Conservation (phyloP, 2,888 invertebrate genomes). For the Netelia inedita region DNA sequence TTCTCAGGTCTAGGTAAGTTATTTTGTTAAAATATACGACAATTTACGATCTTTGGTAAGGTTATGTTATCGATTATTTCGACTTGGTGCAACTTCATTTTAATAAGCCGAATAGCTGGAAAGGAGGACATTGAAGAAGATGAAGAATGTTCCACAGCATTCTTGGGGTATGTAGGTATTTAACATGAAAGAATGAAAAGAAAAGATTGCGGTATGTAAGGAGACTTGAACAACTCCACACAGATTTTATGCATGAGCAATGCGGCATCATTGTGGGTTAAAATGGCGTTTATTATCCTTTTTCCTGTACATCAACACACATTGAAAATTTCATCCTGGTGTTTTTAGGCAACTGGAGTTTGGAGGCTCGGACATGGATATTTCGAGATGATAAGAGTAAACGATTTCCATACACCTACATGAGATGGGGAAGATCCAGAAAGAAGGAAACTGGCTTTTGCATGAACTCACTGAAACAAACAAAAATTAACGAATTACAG, state of each 20-base stretch:
- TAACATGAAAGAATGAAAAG: slow-evolving; percentile 89
- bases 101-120: slow-evolving; percentile 85
- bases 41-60: slow-evolving; percentile 22
- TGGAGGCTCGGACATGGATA: slow-evolving; percentile 93
- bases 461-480: background rate
- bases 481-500: background rate
- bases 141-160: slow-evolving; percentile 91
- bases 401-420: background rate
- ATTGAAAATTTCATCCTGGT: background rate
- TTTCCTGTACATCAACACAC: background rate
- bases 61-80: slow-evolving; percentile 36
- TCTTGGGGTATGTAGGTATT: slow-evolving; percentile 90
- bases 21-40: slow-evolving; percentile 45
- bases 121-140: slow-evolving; percentile 89
- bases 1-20: slow-evolving; percentile 61
- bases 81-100: slow-evolving; percentile 13
- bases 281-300: slow-evolving; percentile 31
- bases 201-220: slow-evolving; percentile 94
- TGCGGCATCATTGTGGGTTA: slow-evolving; percentile 95
- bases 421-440: slow-evolving; percentile 1
- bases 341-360: slow-evolving; percentile 91
- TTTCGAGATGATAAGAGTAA: slow-evolving; percentile 92
- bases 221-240: slow-evolving; percentile 96
- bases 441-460: background rate
- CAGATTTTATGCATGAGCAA: slow-evolving; percentile 94